phyloP scores from a whole-genome alignment of 2,888 invertebrate genomes.

The Blastobasis adustella region DNA sequence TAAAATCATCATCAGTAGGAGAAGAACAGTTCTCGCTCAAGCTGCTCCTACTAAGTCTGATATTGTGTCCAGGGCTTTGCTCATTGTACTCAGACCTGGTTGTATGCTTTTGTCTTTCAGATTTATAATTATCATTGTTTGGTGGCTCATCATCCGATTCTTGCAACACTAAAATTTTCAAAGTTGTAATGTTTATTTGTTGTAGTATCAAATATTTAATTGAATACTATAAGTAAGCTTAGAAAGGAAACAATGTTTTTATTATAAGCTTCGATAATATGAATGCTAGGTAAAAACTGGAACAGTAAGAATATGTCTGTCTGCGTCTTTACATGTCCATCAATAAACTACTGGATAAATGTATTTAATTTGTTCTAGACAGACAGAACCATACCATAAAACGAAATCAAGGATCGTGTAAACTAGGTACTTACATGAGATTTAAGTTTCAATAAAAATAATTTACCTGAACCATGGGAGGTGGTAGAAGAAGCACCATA shows the following conservation, averaged over 20 bases:
- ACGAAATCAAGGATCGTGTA: too few species aligned
- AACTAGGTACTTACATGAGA: too few species aligned
- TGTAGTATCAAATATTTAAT: too few species aligned
- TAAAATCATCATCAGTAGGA: slow-evolving; percentile 54
- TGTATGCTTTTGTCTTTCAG: neutral
- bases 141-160: slow-evolving; percentile 57
- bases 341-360: too few species aligned
- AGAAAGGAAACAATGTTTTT: too few species aligned
- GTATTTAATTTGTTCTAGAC: too few species aligned
- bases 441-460: neutral
- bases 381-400: too few species aligned
- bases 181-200: neutral
- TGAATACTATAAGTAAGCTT: too few species aligned
- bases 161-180: slow-evolving; percentile 31
- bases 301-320: too few species aligned
- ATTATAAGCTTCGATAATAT: too few species aligned
- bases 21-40: slow-evolving; percentile 64
- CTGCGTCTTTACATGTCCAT: too few species aligned
- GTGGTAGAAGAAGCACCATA: slow-evolving; percentile 61
- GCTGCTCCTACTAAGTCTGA: slow-evolving; percentile 51
- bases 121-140: slow-evolving; percentile 31
- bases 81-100: slow-evolving; percentile 8
- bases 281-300: too few species aligned
- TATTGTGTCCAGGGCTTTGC: slow-evolving; percentile 35
- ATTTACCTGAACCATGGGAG: slow-evolving; percentile 56